Evolutionary conservation across 2,797 vertebrate genomes (phyloP).

Genomic region (Micrastur ruficollis): DNA sequence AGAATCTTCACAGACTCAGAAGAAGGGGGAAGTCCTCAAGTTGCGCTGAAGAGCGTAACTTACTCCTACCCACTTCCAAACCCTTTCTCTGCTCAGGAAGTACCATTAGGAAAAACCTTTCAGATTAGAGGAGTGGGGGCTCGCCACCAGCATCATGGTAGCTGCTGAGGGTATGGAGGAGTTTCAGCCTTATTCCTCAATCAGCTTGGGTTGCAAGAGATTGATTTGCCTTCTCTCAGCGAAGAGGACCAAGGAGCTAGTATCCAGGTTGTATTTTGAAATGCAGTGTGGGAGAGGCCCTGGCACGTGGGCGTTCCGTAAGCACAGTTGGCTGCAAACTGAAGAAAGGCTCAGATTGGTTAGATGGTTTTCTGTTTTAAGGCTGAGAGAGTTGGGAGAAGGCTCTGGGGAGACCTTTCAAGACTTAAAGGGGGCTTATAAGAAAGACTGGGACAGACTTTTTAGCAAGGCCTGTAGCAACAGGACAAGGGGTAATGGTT

Average conservation of each 20-base stretch:
- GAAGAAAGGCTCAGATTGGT: not conserved
- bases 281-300: not conserved
- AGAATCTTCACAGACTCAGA: not conserved
- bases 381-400: not conserved
- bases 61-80: not conserved
- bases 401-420: not conserved
- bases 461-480: no score
- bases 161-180: not conserved
- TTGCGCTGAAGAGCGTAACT: not conserved
- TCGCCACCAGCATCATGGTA: not conserved
- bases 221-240: not conserved
- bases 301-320: accelerated
- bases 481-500: not conserved
- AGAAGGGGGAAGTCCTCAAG: not conserved
- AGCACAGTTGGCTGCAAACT: not conserved
- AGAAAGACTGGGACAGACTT: no score
- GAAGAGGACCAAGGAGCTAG: accelerated
- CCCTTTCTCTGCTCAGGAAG: not conserved
- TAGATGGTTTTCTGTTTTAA: not conserved
- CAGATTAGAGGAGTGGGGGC: not conserved
- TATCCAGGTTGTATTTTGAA: not conserved
- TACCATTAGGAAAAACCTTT: not conserved
- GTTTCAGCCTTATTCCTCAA: not conserved
- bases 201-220: not conserved
- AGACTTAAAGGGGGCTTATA: no score